Percentiles rank a stretch among this genome's conserved stretches.
These are phyloP conservation scores for Mesorhabditis belari DNA, from an alignment of 2,888 invertebrate species.

Conservation along the genomic window DNA sequence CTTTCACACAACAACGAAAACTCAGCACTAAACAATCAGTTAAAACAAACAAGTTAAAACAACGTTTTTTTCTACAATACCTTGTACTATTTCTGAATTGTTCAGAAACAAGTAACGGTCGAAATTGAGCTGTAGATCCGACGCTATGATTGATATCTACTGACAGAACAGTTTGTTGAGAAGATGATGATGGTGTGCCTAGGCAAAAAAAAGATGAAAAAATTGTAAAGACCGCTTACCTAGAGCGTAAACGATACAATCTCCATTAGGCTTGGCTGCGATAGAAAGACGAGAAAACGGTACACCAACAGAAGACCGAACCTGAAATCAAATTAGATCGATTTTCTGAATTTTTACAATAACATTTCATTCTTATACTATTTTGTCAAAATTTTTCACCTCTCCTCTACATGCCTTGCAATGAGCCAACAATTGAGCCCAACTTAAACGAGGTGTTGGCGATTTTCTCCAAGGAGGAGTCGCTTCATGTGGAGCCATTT, in stretches of 20 bases:
- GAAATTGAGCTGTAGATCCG: neutral
- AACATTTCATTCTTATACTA: too few relatives aligned
- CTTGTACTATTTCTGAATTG: neutral
- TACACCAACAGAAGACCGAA: neutral
- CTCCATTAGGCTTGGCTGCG: neutral
- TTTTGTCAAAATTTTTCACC: too few relatives aligned
- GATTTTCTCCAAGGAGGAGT: neutral
- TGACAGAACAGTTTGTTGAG: neutral
- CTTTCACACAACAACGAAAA: slow-evolving; percentile 26
- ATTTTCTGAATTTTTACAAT: too few relatives aligned
- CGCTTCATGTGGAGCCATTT: neutral
- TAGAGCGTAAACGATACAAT: neutral
- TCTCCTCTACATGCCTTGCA: neutral
- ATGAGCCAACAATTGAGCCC: neutral
- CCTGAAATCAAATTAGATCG: neutral
- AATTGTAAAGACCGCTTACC: neutral
- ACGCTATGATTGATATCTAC: neutral
- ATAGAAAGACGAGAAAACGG: neutral
- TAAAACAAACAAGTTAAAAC: neutral
- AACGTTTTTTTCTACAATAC: neutral
- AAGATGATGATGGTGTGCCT: neutral
- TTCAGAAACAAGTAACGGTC: neutral
- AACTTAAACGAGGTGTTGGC: neutral
- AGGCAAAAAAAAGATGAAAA: neutral
- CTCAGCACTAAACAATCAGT: slow-evolving; percentile 10